Percentiles rank a stretch among this genome's conserved stretches.
These are phyloP conservation scores for Sarcophaga carnaria DNA, from an alignment of 2,888 invertebrate genomes.

Conservation along the genomic window DNA sequence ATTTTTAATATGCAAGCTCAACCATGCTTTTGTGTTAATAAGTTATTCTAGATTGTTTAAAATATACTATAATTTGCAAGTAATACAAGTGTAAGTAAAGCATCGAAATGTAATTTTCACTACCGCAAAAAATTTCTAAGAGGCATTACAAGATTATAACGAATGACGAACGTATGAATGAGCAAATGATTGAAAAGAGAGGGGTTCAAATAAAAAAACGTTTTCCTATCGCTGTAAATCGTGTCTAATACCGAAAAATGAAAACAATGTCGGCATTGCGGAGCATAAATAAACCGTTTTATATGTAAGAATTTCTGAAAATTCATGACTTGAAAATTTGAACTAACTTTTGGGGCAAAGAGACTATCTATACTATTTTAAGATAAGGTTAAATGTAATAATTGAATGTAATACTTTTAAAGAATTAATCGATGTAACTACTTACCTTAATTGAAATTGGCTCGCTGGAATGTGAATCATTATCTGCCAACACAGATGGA, in stretches of 20 bases:
- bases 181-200: no score
- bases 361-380: background rate
- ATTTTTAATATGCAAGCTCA: no score
- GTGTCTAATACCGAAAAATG: conserved; percentile 29
- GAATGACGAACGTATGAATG: background rate
- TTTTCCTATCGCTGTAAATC: conserved; percentile 32
- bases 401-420: background rate
- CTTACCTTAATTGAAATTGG: conserved; percentile 93
- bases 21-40: no score
- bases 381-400: background rate
- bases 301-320: conserved; percentile 6
- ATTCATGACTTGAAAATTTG: background rate
- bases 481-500: conserved; percentile 90
- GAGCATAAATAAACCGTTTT: background rate
- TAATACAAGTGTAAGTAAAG: no score
- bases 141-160: background rate
- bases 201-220: conserved; percentile 3
- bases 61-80: no score
- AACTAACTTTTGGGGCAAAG: background rate
- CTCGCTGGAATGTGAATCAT: conserved; percentile 88
- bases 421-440: conserved; percentile 21
- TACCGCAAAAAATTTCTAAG: no score
- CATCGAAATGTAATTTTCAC: no score
- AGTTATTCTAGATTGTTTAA: no score
- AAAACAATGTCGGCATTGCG: conserved; percentile 19